phyloP scores from a whole-genome alignment of 64 coral and sea anemone genomes.

The Actinia equina region DNA sequence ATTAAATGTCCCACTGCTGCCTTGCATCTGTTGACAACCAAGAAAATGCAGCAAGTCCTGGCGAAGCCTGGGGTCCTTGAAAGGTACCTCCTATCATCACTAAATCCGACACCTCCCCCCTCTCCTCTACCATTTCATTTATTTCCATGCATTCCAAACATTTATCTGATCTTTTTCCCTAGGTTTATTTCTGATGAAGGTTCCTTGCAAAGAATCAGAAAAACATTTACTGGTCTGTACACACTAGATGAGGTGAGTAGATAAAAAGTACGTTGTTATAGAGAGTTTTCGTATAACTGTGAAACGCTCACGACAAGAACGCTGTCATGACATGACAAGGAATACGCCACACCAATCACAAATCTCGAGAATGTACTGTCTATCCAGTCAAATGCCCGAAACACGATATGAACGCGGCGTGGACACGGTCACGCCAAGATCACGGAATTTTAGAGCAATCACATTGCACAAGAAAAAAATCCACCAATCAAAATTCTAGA shows the following conservation, averaged over 20 bases:
- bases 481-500: too few species aligned
- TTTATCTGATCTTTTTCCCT: background rate
- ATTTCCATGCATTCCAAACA: background rate
- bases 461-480: too few species aligned
- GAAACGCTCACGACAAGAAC: too few species aligned
- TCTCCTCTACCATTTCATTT: background rate
- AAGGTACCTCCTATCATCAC: conserved; percentile 32
- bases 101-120: too few species aligned
- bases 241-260: conserved; percentile 71
- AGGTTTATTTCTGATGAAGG: conserved; percentile 84
- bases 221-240: conserved; percentile 85
- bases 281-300: too few species aligned
- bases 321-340: too few species aligned
- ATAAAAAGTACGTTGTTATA: background rate
- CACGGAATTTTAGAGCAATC: too few species aligned
- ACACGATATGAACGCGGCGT: too few species aligned
- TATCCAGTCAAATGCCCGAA: too few species aligned
- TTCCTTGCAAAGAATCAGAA: conserved; percentile 49
- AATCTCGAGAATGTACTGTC: too few species aligned
- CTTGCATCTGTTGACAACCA: conserved; percentile 81
- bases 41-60: conserved; percentile 92
- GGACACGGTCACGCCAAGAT: too few species aligned
- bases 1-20: conserved; percentile 89
- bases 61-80: conserved; percentile 79
- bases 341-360: too few species aligned